phyloP scores from a whole-genome alignment of 2,113 vertebrate genomes.

The Menura novaehollandiae region DNA sequence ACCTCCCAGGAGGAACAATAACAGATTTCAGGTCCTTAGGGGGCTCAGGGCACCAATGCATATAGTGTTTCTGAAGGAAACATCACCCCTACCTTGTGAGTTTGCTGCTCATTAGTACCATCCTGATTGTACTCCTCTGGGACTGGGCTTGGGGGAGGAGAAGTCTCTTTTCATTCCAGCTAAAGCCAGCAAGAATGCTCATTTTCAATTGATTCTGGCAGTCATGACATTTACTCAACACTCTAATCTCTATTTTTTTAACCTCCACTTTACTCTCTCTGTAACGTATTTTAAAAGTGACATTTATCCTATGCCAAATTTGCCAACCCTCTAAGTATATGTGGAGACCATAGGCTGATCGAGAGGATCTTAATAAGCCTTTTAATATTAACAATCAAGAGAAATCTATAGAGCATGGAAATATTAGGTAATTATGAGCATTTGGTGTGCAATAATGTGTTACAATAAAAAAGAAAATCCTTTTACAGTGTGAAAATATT shows the following conservation, averaged over 20 bases:
- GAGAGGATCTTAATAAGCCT: slow-evolving; percentile 39
- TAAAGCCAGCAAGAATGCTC: slow-evolving; percentile 49
- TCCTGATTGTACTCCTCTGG: slow-evolving; percentile 48
- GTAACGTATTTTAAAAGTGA: slow-evolving; percentile 64
- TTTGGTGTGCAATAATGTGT: background rate
- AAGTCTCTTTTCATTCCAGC: slow-evolving; percentile 27
- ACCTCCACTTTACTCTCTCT: slow-evolving; percentile 45
- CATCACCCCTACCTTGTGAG: slow-evolving; percentile 54
- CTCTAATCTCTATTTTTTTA: slow-evolving; percentile 65
- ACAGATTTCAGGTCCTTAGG: slow-evolving; percentile 68
- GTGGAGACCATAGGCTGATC: slow-evolving; percentile 10
- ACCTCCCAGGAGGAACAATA: slow-evolving; percentile 77
- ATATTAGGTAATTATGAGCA: slow-evolving; percentile 31
- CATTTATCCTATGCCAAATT: slow-evolving; percentile 64
- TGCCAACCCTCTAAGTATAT: slow-evolving; percentile 37
- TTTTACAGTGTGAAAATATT: slow-evolving; percentile 54
- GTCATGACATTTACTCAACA: slow-evolving; percentile 55
- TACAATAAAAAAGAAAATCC: slow-evolving; percentile 28
- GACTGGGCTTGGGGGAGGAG: slow-evolving; percentile 1
- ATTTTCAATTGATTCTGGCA: slow-evolving; percentile 59
- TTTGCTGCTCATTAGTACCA: slow-evolving; percentile 61
- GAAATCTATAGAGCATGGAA: slow-evolving; percentile 9
- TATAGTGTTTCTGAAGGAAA: slow-evolving; percentile 60
- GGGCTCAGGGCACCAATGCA: slow-evolving; percentile 45
- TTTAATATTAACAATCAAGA: slow-evolving; percentile 39